A percentile compares a stretch with the other conserved stretches of the same genome.
phyloP scores from a whole-genome alignment of 2,888 invertebrate species.

The Muschampia plurimacula region DNA sequence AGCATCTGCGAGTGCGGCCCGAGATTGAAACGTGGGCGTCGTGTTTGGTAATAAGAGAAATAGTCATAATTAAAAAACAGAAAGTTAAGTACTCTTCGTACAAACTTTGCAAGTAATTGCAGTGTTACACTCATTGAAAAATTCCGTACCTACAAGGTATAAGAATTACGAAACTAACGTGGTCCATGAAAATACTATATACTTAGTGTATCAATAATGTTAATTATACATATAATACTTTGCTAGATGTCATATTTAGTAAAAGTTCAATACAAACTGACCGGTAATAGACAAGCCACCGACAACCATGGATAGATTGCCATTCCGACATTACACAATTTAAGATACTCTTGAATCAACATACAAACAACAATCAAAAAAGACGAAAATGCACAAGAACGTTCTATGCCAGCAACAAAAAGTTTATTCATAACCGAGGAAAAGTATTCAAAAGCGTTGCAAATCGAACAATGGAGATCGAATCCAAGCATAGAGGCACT shows the following conservation, averaged over 20 bases:
- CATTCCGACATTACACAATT: neutral
- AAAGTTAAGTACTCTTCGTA: neutral
- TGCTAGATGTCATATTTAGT: no score
- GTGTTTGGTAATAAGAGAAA: conserved; percentile 31
- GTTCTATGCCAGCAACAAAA: conserved; percentile 38
- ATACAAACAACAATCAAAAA: conserved; percentile 15
- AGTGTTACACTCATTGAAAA: no score
- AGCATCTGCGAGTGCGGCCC: conserved; percentile 43
- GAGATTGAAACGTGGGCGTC: conserved; percentile 32
- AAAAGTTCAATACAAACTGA: no score
- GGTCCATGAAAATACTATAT: no score
- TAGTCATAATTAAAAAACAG: conserved; percentile 13
- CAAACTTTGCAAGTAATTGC: neutral
- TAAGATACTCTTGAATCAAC: conserved; percentile 1
- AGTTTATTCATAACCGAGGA: conserved; percentile 28
- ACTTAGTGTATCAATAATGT: no score
- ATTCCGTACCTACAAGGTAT: no score
- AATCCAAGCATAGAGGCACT: conserved; percentile 51
- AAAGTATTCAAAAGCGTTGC: conserved; percentile 42
- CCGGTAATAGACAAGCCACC: neutral
- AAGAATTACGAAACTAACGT: no score
- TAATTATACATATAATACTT: no score
- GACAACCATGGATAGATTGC: conserved; percentile 21
- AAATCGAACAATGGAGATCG: conserved; percentile 47
- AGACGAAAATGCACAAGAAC: conserved; percentile 45